phyloP scores from a whole-genome alignment of 2,888 invertebrate species.

The Callyntrura sp. region DNA sequence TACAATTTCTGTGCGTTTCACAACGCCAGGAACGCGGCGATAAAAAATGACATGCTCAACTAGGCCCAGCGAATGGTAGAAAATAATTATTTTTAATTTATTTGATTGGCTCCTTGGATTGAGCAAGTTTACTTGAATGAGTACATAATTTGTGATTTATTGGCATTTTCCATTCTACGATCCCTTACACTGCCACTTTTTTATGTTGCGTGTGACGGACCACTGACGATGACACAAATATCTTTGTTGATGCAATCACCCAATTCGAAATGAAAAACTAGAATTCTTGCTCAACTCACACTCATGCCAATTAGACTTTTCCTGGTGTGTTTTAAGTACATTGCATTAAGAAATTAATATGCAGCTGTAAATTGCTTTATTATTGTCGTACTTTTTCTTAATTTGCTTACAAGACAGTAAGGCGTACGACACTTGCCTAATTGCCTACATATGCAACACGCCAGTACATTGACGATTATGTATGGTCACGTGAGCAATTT shows the following conservation, averaged over 20 bases:
- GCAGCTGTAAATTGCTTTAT: background rate
- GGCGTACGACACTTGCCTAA: too few species aligned
- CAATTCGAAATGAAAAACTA: background rate
- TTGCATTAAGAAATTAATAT: constrained; percentile 5
- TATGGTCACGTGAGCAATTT: background rate
- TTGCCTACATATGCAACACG: background rate
- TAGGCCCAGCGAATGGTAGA: constrained; percentile 15
- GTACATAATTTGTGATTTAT: constrained; percentile 50
- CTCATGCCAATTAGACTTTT: background rate
- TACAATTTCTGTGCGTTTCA: background rate
- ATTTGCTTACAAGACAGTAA: constrained; percentile 18
- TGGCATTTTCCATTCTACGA: background rate
- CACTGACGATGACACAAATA: background rate
- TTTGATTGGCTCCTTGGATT: background rate
- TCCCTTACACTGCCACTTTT: background rate
- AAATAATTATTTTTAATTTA: constrained; percentile 45
- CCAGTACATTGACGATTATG: background rate
- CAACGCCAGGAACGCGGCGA: background rate
- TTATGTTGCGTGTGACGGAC: background rate
- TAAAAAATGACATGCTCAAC: constrained; percentile 41
- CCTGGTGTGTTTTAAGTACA: too few species aligned
- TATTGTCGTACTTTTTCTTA: background rate
- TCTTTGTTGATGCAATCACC: constrained; percentile 17
- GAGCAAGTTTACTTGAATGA: background rate
- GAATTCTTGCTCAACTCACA: background rate